These are phyloP conservation scores for Miichthys miiuy DNA, from an alignment of 2,797 vertebrate genomes.

Conservation along the genomic window DNA sequence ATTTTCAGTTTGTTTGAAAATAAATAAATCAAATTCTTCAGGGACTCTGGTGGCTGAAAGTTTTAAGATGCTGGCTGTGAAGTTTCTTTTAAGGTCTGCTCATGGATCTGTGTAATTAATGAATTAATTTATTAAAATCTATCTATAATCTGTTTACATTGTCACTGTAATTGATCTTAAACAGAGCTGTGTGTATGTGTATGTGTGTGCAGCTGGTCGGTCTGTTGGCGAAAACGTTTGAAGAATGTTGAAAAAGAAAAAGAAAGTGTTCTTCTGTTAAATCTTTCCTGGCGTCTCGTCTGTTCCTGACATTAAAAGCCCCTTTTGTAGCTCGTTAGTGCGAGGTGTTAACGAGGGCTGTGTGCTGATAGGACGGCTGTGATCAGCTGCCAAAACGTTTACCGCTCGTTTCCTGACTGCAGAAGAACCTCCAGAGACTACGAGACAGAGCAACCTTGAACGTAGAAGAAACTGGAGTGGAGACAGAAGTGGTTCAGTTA, in stretches of 20 bases:
- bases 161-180: background rate
- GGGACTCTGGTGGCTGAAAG: too few species aligned
- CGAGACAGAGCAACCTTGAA: background rate
- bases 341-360: conserved; percentile 37
- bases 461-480: background rate
- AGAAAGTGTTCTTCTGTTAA: conserved; percentile 7
- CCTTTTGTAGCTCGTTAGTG: conserved; percentile 48
- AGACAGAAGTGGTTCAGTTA: background rate
- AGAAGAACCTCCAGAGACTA: conserved; percentile 1
- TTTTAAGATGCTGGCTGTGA: too few species aligned
- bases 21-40: too few species aligned
- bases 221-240: conserved; percentile 10
- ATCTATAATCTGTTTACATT: background rate
- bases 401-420: conserved; percentile 8
- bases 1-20: too few species aligned
- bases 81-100: too few species aligned
- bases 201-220: background rate
- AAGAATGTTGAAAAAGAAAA: conserved; percentile 29
- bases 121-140: too few species aligned
- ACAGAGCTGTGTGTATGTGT: background rate
- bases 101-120: too few species aligned
- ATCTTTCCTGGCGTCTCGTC: conserved; percentile 33
- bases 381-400: conserved; percentile 34
- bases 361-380: conserved; percentile 45
- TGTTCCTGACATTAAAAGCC: conserved; percentile 39